phyloP scores from a whole-genome alignment of 2,797 vertebrate species.

The Bovichtus variegatus region DNA sequence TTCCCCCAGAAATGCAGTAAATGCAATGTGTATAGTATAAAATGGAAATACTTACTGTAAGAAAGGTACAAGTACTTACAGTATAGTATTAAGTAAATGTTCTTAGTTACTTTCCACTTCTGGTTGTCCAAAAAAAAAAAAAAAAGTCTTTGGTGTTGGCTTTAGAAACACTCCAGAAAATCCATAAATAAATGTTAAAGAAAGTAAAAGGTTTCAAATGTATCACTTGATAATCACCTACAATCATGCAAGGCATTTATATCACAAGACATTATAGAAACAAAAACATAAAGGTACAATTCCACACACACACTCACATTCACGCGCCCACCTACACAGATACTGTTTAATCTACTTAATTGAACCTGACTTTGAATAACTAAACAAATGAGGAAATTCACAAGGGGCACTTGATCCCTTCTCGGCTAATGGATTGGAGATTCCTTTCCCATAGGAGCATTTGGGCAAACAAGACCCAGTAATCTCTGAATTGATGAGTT shows the following conservation, averaged over 20 bases:
- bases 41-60: neutral
- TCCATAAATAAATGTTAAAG: neutral
- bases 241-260: neutral
- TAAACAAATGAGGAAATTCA: conserved; percentile 87
- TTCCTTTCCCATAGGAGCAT: conserved; percentile 83
- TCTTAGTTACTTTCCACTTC: neutral
- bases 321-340: conserved; percentile 42
- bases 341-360: conserved; percentile 85
- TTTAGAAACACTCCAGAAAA: no score
- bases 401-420: conserved; percentile 83
- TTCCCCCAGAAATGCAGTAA: neutral
- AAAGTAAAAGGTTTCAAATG: conserved; percentile 1
- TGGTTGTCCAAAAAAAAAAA: neutral
- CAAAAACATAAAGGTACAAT: conserved; percentile 50
- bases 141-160: neutral
- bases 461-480: conserved; percentile 84
- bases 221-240: conserved; percentile 2
- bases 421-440: conserved; percentile 86
- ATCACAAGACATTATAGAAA: conserved; percentile 16
- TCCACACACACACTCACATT: neutral
- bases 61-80: neutral
- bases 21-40: neutral
- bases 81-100: neutral
- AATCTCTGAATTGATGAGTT: conserved; percentile 86
- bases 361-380: conserved; percentile 86